Percentiles rank a stretch among this genome's conserved stretches.
phyloP scores from a whole-genome alignment of 2,113 vertebrate genomes.

The Tyrannus savana region DNA sequence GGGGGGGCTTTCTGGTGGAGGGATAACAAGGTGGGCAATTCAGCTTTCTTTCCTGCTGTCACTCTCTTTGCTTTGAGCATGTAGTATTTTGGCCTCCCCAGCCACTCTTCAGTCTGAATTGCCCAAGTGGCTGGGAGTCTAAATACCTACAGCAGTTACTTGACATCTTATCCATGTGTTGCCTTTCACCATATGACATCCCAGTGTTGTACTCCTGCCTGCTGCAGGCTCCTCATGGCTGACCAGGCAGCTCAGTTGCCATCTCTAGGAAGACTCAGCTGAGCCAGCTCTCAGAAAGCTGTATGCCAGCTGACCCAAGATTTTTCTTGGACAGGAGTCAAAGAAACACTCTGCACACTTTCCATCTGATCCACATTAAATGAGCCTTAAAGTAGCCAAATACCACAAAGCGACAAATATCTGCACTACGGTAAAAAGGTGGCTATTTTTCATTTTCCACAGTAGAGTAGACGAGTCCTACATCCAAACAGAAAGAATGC shows the following conservation, averaged over 20 bases:
- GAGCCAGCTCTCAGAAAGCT: neutral
- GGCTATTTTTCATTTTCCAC: neutral
- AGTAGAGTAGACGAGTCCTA: accelerated
- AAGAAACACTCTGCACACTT: neutral
- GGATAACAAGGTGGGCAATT: neutral
- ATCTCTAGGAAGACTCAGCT: neutral
- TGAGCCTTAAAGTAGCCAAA: neutral
- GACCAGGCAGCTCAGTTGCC: neutral
- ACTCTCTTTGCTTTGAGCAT: neutral
- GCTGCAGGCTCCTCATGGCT: neutral
- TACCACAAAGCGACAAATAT: accelerated
- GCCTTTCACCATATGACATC: neutral
- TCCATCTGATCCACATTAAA: neutral
- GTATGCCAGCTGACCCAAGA: neutral
- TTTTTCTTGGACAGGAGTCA: neutral
- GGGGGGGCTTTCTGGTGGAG: neutral
- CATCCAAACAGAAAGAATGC: neutral
- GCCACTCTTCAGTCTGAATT: neutral
- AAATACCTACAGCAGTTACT: neutral
- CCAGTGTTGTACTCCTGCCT: neutral
- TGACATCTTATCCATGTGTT: accelerated
- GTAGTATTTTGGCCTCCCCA: neutral
- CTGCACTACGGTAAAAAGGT: neutral
- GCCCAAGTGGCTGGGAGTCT: neutral
- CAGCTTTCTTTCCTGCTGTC: neutral